Percentiles rank a stretch among this genome's conserved stretches.
Conservation (phyloP, 2,888 invertebrate genomes). For the Rugalucina vietnamica region DNA sequence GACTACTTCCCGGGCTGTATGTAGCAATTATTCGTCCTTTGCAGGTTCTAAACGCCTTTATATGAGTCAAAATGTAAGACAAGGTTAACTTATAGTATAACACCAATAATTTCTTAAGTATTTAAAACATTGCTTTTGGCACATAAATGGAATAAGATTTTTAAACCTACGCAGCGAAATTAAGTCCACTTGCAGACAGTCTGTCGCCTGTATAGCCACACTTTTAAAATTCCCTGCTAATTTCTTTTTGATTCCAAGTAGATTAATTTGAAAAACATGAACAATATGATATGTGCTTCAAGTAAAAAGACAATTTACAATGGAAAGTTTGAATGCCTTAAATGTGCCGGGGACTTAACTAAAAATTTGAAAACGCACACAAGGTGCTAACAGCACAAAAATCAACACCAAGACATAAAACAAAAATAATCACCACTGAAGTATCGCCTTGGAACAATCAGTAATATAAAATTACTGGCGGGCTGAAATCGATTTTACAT, state of each 20-base stretch:
- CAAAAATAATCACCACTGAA: too few species aligned
- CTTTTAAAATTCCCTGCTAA: neutral
- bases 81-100: too few species aligned
- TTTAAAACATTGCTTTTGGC: conserved; percentile 4
- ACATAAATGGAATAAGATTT: neutral
- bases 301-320: neutral
- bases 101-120: neutral
- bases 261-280: neutral
- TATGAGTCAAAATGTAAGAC: too few species aligned
- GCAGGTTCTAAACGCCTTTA: too few species aligned
- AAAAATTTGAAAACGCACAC: neutral
- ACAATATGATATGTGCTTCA: neutral
- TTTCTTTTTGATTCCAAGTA: neutral
- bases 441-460: too few species aligned
- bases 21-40: too few species aligned
- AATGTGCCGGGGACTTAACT: neutral
- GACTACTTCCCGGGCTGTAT: too few species aligned
- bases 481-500: too few species aligned
- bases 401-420: too few species aligned
- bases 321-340: neutral
- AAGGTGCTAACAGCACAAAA: too few species aligned
- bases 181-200: conserved; percentile 48
- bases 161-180: conserved; percentile 40
- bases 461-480: too few species aligned
- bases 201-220: conserved; percentile 37